These are phyloP conservation scores for Misgurnus mizolepis DNA, from an alignment of 2,113 vertebrate genomes.

Conservation along the genomic window DNA sequence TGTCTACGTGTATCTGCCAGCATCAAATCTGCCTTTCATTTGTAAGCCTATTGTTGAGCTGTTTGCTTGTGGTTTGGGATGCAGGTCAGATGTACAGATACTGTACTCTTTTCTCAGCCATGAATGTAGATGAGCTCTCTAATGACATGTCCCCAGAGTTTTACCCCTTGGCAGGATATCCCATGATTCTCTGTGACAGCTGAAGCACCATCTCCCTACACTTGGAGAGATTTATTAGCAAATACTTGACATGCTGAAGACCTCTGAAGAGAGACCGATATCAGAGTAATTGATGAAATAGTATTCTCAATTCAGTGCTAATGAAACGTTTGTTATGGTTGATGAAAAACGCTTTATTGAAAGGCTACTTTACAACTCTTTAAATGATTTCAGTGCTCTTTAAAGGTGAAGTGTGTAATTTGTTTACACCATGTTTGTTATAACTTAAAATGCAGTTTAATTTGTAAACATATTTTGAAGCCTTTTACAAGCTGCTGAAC, in stretches of 20 bases:
- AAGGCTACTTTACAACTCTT: neutral
- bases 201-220: conserved; percentile 86
- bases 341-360: neutral
- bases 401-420: too few species aligned
- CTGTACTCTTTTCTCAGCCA: neutral
- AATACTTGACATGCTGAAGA: conserved; percentile 74
- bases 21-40: neutral
- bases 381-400: neutral
- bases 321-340: conserved; percentile 3
- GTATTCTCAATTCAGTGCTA: conserved; percentile 6
- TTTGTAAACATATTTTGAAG: neutral
- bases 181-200: conserved; percentile 88
- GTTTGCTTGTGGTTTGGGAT: conserved; percentile 13
- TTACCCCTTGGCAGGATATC: conserved; percentile 74
- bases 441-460: neutral
- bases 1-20: neutral
- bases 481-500: too few species aligned
- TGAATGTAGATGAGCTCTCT: conserved; percentile 28
- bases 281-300: neutral
- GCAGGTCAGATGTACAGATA: neutral
- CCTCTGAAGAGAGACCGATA: conserved; percentile 2
- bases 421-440: neutral
- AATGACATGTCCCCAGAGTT: conserved; percentile 66
- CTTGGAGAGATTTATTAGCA: conserved; percentile 76
- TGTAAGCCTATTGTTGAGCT: neutral